phyloP scores from a whole-genome alignment of 92 coral and sea anemone genomes.

The Anthopleura xanthogrammica region DNA sequence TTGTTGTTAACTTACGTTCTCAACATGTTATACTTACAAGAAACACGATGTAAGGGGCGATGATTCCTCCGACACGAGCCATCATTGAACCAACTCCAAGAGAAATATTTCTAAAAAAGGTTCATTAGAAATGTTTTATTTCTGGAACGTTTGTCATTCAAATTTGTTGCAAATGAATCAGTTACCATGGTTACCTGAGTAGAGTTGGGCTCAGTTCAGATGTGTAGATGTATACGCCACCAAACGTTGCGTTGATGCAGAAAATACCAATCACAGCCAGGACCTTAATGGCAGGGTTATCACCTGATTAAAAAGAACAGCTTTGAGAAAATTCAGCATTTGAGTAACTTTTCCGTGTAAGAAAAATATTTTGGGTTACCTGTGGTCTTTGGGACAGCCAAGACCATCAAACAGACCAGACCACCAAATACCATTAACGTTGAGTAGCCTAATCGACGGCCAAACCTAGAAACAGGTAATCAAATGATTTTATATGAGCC shows the following conservation, averaged over 20 bases:
- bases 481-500: neutral
- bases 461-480: slow-evolving; percentile 19
- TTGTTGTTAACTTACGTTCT: too few relatives aligned
- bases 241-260: slow-evolving; percentile 17
- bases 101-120: slow-evolving; percentile 17
- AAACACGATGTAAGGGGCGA: slow-evolving; percentile 46
- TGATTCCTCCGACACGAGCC: slow-evolving; percentile 42
- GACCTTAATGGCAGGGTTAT: slow-evolving; percentile 24
- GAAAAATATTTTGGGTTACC: slow-evolving; percentile 4
- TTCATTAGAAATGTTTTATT: neutral
- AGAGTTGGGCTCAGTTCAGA: slow-evolving; percentile 32
- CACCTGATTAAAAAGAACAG: slow-evolving; percentile 18
- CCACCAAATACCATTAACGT: slow-evolving; percentile 24
- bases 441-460: slow-evolving; percentile 31
- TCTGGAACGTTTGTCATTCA: neutral
- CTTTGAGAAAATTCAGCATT: neutral
- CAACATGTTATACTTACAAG: slow-evolving; percentile 16
- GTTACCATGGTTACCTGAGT: slow-evolving; percentile 25
- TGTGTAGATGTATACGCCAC: slow-evolving; percentile 24
- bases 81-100: slow-evolving; percentile 49
- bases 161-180: neutral
- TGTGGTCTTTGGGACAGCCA: slow-evolving; percentile 15
- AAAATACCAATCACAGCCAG: slow-evolving; percentile 35
- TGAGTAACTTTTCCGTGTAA: neutral
- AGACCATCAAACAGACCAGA: slow-evolving; percentile 21